Evolutionary conservation across 1,140 invertebrate genomes (phyloP), one percentile per base, ranked within the genome.

Genomic region (Drosophila eugracilis): DNA sequence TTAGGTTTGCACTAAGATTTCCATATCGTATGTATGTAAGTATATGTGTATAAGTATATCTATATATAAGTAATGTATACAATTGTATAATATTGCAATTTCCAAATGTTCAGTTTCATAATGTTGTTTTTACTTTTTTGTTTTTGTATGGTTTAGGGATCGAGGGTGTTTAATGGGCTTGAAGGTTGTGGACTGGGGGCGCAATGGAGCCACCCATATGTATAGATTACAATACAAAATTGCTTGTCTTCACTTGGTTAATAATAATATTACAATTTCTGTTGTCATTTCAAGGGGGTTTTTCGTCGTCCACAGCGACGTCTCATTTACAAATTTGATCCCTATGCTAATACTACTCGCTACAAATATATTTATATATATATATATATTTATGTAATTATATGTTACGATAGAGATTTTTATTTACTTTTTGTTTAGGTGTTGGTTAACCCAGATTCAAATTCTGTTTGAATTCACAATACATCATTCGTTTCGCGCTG

Each of bases 41-140:
- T 57, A 52, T 57, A 30, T 72, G 59, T 73, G 28, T 79, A 65
- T 78, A 66, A 78, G 52, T 72, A 49, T 65, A 75, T 15, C 36
- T 78, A 71, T 67, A 70, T 85, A 58, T 85, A 80, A 50, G 47
- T 80, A 54, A 67, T 88, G 81, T 81, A 88, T 85, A 84, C 80
- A 85, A 30, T 81, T 86, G 81, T 88, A 86, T 86, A 85, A 86
- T 86, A 86, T 89, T 89, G 85, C 85, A 89, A 77, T 60, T 80
- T 86, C 59, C 69, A 80, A 85, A 74, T 81, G 62, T 77, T 85
- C 73, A 77, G 66, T 86, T 84, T 80, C 44, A 53, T 45, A 10
- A 58, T 59, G 49, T 36, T 49, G 37, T 75, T 34, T 62, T 60
- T 70, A 45, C 58, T 44, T n/a, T 67, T 75, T 60, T 70, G 45